Percentiles rank a stretch among this genome's conserved stretches.
These are phyloP conservation scores for Eristalis intricaria DNA, from an alignment of 2,888 invertebrate species.

Conservation along the genomic window DNA sequence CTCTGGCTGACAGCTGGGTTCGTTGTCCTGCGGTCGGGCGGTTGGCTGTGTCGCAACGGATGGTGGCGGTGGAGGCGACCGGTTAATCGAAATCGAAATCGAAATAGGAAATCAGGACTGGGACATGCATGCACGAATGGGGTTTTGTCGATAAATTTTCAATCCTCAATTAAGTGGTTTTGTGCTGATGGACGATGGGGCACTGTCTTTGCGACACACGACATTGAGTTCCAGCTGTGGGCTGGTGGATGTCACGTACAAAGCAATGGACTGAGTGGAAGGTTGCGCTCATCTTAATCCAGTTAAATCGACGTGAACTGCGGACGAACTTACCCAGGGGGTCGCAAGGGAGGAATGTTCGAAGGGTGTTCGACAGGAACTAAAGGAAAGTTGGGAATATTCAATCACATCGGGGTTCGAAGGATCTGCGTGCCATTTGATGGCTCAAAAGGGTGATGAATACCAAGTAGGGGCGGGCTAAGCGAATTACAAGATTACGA, in stretches of 20 bases:
- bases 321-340: background rate
- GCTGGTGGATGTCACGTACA: background rate
- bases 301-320: slow-evolving; percentile 36
- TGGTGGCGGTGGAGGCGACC: background rate
- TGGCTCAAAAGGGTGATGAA: slow-evolving; percentile 17
- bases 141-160: slow-evolving; percentile 24
- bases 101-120: slow-evolving; percentile 14
- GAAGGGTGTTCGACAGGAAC: background rate
- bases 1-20: background rate
- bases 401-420: background rate
- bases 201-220: no score
- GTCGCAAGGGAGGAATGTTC: background rate
- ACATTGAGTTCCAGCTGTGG: background rate
- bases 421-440: background rate
- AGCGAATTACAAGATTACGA: slow-evolving; percentile 27
- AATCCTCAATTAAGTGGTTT: slow-evolving; percentile 38
- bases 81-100: background rate
- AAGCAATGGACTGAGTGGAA: background rate
- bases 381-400: slow-evolving; percentile 19
- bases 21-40: slow-evolving; percentile 9
- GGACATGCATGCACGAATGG: slow-evolving; percentile 2
- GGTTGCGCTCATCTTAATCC: slow-evolving; percentile 21
- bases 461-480: slow-evolving; percentile 26
- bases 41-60: no score
- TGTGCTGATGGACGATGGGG: background rate